phyloP scores from a whole-genome alignment of 2,888 invertebrate species.

The Trisateles emortualis region DNA sequence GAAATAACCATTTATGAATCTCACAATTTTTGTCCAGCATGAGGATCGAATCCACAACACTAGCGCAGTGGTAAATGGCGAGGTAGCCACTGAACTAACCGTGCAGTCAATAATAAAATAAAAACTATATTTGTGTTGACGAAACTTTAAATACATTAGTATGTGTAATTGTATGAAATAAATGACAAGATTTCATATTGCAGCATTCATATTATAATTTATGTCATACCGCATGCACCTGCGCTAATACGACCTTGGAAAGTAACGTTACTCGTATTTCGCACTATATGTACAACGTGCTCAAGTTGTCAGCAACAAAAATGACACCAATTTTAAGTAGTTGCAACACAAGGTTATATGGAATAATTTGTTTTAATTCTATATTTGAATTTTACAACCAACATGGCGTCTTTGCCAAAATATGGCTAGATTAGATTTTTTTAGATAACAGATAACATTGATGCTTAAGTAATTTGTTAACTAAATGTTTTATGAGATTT shows the following conservation, averaged over 20 bases:
- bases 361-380: constrained; percentile 6
- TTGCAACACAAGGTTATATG: constrained; percentile 33
- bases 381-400: constrained; percentile 2
- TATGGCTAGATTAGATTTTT: not conserved
- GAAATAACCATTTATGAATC: no score
- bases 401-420: constrained; percentile 2
- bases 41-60: no score
- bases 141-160: no score
- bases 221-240: constrained; percentile 2
- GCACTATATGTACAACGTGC: constrained; percentile 22
- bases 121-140: no score
- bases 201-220: not conserved
- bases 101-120: no score
- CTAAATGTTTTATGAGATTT: not conserved
- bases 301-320: constrained; percentile 25
- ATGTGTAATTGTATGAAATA: no score
- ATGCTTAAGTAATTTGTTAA: not conserved
- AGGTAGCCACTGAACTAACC: no score
- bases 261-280: constrained; percentile 24
- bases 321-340: constrained; percentile 24
- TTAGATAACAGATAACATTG: not conserved
- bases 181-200: not conserved
- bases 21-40: no score
- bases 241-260: constrained; percentile 32
- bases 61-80: no score